phyloP scores from a whole-genome alignment of 2,888 invertebrate genomes.

The Camptogramma bilineatum region DNA sequence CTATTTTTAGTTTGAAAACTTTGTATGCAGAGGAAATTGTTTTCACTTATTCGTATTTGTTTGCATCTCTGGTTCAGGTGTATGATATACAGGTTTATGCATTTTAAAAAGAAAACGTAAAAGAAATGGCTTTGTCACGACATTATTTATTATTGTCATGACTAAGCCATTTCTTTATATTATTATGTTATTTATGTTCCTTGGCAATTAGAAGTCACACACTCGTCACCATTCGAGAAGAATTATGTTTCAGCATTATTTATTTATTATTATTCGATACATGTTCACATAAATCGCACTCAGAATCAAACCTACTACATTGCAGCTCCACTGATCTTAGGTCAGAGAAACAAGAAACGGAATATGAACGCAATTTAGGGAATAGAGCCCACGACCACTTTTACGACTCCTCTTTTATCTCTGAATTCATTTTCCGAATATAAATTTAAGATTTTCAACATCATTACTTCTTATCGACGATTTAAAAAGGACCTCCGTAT shows the following conservation, averaged over 20 bases:
- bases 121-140: neutral
- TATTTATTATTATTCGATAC: no score
- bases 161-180: no score
- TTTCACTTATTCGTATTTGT: constrained; percentile 1
- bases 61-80: neutral
- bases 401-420: constrained; percentile 35
- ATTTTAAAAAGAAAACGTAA: neutral
- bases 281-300: no score
- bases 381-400: constrained; percentile 19
- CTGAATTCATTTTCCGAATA: constrained; percentile 69
- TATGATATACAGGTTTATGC: neutral
- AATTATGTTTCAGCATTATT: no score
- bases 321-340: neutral
- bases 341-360: neutral
- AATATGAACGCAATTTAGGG: constrained; percentile 7
- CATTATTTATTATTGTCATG: no score
- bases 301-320: neutral
- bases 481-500: constrained; percentile 67
- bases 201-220: no score
- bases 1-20: constrained; percentile 33
- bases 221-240: no score
- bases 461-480: constrained; percentile 76
- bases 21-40: constrained; percentile 16
- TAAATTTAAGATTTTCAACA: constrained; percentile 76
- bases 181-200: no score